Conservation (phyloP, 2,797 vertebrate genomes). For the Syngnathus acus region DNA sequence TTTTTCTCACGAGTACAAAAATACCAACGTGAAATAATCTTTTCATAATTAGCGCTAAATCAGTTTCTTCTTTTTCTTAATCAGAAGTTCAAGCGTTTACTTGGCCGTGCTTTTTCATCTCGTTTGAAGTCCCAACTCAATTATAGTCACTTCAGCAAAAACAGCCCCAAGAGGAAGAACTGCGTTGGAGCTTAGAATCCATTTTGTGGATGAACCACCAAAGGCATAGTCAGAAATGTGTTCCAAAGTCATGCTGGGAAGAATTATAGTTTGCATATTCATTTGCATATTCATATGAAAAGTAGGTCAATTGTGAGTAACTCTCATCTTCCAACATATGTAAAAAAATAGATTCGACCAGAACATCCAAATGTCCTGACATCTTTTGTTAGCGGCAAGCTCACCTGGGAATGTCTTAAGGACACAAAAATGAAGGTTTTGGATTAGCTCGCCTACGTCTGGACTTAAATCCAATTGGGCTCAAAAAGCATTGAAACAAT, state of each 20-base stretch:
- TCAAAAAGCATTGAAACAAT: too few relatives aligned
- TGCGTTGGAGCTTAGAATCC: slow-evolving; percentile 27
- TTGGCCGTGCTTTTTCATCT: slow-evolving; percentile 36
- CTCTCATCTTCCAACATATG: too few relatives aligned
- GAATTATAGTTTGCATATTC: not conserved
- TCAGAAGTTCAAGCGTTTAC: slow-evolving; percentile 26
- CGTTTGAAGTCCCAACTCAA: slow-evolving; percentile 38
- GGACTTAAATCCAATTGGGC: too few relatives aligned
- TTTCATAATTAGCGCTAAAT: not conserved
- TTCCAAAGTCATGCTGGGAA: not conserved
- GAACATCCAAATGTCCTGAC: too few relatives aligned
- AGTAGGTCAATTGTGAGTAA: not conserved
- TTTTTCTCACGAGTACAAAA: slow-evolving; percentile 34
- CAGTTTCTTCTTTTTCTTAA: not conserved
- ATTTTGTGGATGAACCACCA: slow-evolving; percentile 9
- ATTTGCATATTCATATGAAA: not conserved
- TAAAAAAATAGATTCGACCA: too few relatives aligned
- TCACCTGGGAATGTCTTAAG: too few relatives aligned
- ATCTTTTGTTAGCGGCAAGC: too few relatives aligned
- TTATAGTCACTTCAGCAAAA: slow-evolving; percentile 37
- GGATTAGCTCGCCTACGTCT: too few relatives aligned
- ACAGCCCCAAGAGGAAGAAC: slow-evolving; percentile 34
- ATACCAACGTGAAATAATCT: slow-evolving; percentile 6
- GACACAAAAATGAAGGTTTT: too few relatives aligned
- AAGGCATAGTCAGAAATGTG: slow-evolving; percentile 23